Evolutionary conservation across 2,888 invertebrate species (phyloP).

Genomic region (Drosophila mercatorum): DNA sequence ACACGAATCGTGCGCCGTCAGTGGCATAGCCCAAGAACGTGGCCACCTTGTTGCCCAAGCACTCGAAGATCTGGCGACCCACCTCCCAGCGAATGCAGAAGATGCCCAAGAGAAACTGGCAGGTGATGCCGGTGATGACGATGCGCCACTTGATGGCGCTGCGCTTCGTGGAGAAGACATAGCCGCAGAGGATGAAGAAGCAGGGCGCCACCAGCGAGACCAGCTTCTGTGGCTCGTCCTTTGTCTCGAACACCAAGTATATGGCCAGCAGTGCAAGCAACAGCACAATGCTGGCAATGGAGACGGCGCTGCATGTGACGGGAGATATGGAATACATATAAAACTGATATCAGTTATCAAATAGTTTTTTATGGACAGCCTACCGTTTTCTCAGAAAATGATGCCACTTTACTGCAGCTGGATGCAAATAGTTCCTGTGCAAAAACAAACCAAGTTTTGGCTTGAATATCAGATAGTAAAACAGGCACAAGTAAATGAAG

Average conservation of each 20-base stretch:
- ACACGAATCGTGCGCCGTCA: constrained; percentile 93
- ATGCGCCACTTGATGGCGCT: constrained; percentile 90
- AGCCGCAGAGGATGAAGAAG: constrained; percentile 88
- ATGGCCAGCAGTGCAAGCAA: constrained; percentile 86
- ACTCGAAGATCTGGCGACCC: constrained; percentile 88
- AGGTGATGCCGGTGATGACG: constrained; percentile 90
- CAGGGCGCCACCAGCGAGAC: constrained; percentile 89
- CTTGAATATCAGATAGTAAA: constrained; percentile 88
- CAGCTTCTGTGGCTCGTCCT: constrained; percentile 86
- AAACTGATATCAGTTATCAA: not conserved
- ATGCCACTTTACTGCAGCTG: constrained; percentile 70
- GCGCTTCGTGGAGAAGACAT: constrained; percentile 87
- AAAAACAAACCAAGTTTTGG: constrained; percentile 83
- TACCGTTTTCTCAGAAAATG: constrained; percentile 77
- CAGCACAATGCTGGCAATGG: constrained; percentile 83
- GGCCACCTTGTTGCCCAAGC: constrained; percentile 88
- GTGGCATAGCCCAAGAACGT: constrained; percentile 92
- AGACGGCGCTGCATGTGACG: constrained; percentile 85
- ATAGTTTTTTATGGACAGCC: not conserved
- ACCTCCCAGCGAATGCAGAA: constrained; percentile 93
- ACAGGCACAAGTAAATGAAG: constrained; percentile 87
- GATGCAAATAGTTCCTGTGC: constrained; percentile 61
- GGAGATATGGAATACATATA: not conserved
- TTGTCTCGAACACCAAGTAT: constrained; percentile 89
- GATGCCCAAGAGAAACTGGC: constrained; percentile 94